phyloP scores from a whole-genome alignment of 2,888 invertebrate species.

The Ophraella communa region DNA sequence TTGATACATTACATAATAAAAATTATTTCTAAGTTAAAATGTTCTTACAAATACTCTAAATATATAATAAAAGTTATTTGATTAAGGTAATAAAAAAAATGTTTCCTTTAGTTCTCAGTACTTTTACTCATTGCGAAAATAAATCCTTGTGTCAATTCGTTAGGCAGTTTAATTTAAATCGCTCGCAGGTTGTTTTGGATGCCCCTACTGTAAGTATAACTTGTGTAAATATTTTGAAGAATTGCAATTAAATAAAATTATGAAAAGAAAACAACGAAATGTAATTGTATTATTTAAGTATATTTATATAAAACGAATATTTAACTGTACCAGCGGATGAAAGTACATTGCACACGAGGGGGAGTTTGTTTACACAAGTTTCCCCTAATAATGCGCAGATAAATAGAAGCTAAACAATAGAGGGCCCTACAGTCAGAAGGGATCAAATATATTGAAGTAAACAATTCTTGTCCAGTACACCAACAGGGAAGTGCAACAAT shows the following conservation, averaged over 20 bases:
- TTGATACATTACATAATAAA: too few relatives aligned
- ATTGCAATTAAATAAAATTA: slow-evolving; percentile 47
- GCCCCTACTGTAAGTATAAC: slow-evolving; percentile 8
- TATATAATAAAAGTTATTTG: too few relatives aligned
- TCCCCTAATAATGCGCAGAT: slow-evolving; percentile 48
- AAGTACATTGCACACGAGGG: slow-evolving; percentile 28
- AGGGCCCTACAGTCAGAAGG: slow-evolving; percentile 30
- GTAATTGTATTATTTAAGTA: slow-evolving; percentile 49
- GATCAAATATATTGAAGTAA: slow-evolving; percentile 41
- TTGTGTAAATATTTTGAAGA: slow-evolving; percentile 32
- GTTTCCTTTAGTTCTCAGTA: too few relatives aligned
- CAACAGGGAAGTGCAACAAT: not conserved
- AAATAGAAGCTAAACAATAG: slow-evolving; percentile 56
- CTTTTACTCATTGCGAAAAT: too few relatives aligned
- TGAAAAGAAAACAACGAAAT: slow-evolving; percentile 53
- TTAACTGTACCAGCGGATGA: slow-evolving; percentile 45
- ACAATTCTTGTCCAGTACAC: slow-evolving; percentile 17
- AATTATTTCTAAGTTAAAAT: too few relatives aligned
- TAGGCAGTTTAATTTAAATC: not conserved
- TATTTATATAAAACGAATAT: slow-evolving; percentile 43
- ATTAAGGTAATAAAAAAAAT: too few relatives aligned
- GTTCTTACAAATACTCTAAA: too few relatives aligned
- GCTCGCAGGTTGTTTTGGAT: not conserved
- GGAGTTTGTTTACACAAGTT: slow-evolving; percentile 36
- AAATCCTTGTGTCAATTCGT: not conserved